phyloP scores from a whole-genome alignment of 2,888 invertebrate species.

The Hypsopygia costalis region DNA sequence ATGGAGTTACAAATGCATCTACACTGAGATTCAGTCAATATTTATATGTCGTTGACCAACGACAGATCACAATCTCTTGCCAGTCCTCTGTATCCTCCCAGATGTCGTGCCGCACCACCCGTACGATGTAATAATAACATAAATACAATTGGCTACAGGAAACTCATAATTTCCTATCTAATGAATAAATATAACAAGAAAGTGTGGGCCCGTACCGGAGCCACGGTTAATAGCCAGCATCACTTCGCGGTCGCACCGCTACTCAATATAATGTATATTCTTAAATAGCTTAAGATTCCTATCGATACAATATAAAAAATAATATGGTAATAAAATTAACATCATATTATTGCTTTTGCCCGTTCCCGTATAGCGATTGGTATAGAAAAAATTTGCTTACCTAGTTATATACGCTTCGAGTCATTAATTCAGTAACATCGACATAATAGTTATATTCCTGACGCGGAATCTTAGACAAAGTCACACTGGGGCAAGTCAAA shows the following conservation, averaged over 20 bases:
- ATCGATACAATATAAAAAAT: constrained; percentile 79
- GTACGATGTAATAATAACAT: constrained; percentile 70
- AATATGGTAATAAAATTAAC: constrained; percentile 81
- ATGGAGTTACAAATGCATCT: constrained; percentile 81
- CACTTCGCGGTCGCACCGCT: constrained; percentile 77
- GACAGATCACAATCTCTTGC: constrained; percentile 80
- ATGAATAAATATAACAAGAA: constrained; percentile 78
- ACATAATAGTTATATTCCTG: constrained; percentile 55
- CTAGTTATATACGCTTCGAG: constrained; percentile 71
- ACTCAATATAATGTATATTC: constrained; percentile 66
- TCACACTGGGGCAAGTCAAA: constrained; percentile 76
- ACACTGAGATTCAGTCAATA: constrained; percentile 81
- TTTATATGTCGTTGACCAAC: constrained; percentile 80
- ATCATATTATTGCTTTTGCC: constrained; percentile 81
- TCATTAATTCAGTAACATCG: constrained; percentile 60
- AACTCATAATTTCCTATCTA: constrained; percentile 79
- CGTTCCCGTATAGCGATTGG: constrained; percentile 81
- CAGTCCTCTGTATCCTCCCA: constrained; percentile 70
- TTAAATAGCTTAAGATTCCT: constrained; percentile 71
- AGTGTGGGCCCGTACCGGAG: constrained; percentile 54
- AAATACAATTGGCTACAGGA: constrained; percentile 79
- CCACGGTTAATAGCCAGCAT: constrained; percentile 71
- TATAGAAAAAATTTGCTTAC: constrained; percentile 78
- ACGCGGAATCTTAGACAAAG: constrained; percentile 57
- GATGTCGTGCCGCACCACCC: constrained; percentile 74